Evolutionary conservation across 2,888 invertebrate genomes (phyloP).

Genomic region (Idaea straminata): DNA sequence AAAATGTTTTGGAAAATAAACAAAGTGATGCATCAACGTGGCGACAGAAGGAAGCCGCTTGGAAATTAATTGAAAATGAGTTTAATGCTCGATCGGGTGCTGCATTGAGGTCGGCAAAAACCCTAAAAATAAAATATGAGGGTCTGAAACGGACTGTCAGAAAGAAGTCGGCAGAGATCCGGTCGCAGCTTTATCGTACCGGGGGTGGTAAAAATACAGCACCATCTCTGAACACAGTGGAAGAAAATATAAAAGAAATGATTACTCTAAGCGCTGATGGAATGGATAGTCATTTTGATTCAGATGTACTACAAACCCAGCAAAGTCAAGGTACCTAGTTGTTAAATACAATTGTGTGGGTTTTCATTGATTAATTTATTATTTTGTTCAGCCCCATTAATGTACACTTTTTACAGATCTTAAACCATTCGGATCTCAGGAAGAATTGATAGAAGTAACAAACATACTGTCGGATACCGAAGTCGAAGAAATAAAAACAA

Average conservation of each 20-base stretch:
- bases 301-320: background rate
- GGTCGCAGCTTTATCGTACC: background rate
- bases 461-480: background rate
- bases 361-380: background rate
- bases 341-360: background rate
- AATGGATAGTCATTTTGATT: background rate
- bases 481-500: no score
- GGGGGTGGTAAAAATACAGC: background rate
- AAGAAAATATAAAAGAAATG: background rate
- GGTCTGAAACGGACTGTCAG: slow-evolving; percentile 11
- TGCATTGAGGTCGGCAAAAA: slow-evolving; percentile 8
- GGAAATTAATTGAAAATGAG: slow-evolving; percentile 11
- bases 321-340: background rate
- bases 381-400: background rate
- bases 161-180: slow-evolving; percentile 8
- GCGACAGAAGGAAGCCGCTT: slow-evolving; percentile 8
- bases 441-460: background rate
- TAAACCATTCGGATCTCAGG: background rate
- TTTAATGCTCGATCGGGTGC: slow-evolving; percentile 12
- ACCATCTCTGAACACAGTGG: background rate
- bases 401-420: background rate
- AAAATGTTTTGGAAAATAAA: no score
- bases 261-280: background rate
- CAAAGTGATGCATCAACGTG: slow-evolving; percentile 10
- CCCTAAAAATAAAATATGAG: slow-evolving; percentile 13